A percentile compares a stretch with the other conserved stretches of the same genome.
Evolutionary conservation across 2,113 vertebrate genomes (phyloP).

Genomic region (Datnioides undecimradiatus): DNA sequence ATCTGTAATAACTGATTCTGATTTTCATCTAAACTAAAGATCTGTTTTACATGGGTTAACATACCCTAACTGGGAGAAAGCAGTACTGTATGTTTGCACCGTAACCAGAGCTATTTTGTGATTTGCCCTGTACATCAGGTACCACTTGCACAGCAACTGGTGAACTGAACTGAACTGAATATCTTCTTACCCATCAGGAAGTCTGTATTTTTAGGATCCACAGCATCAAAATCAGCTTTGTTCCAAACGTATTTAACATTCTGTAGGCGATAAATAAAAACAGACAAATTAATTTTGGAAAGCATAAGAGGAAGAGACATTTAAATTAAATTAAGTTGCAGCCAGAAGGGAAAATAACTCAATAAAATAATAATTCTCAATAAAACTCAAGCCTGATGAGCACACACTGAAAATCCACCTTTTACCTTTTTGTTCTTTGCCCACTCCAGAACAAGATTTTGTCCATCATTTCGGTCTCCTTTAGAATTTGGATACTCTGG

Average conservation of each 20-base stretch:
- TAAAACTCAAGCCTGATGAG: background rate
- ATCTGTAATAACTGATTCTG: too few species aligned
- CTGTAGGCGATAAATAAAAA: constrained; percentile 52
- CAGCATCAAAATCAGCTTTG: constrained; percentile 75
- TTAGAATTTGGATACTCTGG: constrained; percentile 72
- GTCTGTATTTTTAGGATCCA: constrained; percentile 77
- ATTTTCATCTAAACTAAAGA: background rate
- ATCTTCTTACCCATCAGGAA: constrained; percentile 85
- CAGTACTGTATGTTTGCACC: background rate
- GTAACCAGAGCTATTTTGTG: background rate
- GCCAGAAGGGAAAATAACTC: background rate
- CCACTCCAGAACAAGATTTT: constrained; percentile 82
- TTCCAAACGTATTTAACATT: constrained; percentile 86
- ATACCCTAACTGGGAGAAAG: background rate
- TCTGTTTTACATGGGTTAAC: too few species aligned
- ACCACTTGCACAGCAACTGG: background rate
- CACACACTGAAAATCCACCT: background rate
- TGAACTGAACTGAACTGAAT: background rate
- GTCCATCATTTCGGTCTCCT: constrained; percentile 76
- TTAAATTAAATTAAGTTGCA: background rate
- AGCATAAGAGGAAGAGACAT: background rate
- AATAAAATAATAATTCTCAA: background rate
- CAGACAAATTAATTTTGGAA: background rate
- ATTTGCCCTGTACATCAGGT: background rate
- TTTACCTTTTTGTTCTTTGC: constrained; percentile 74